Evolutionary conservation across 1,140 invertebrate genomes (phyloP), one percentile per base, ranked within the genome.

Genomic region (Lithobius niger): DNA sequence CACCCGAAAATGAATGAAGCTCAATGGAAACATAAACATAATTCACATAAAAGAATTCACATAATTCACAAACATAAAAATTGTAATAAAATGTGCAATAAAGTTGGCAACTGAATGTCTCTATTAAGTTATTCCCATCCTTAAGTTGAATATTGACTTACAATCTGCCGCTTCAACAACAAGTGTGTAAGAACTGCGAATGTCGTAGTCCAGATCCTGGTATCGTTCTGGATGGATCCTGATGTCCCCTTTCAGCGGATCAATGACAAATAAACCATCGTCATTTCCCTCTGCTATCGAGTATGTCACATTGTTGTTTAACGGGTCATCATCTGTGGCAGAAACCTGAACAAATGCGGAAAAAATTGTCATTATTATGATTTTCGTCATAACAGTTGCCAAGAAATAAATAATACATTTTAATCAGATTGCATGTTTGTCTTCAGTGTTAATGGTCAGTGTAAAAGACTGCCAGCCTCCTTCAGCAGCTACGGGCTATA

Each of bases 391-490:
- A 74, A 75, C 3, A 93, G 56, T 18, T 78, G 25, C 69, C 76
- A 60, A 78, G 77, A 53, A 88, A 82, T 2, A 97, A 75, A 0
- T 74, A 71, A 68, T 97, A 94, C 54, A 81, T 78, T 1, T 82
- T 75, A 2, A 81, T 82, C 3, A 81, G 82, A 69, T 97, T 95
- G 10, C 88, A 83, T 48, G 77, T 75, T 1, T 77, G 69, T 36
- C 90, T 75, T 10, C 76, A 72, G 67, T n/a, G n/a, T n/a, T n/a
- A n/a, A n/a, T n/a, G n/a, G n/a, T n/a, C n/a, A n/a, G n/a, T n/a
- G n/a, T n/a, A n/a, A n/a, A n/a, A n/a, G n/a, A n/a, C n/a, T n/a
- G n/a, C n/a, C n/a, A n/a, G n/a, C n/a, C n/a, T n/a, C n/a, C n/a
- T n/a, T n/a, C n/a, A n/a, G n/a, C n/a, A n/a, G n/a, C n/a, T n/a